phyloP scores from a whole-genome alignment of 2,888 invertebrate genomes.

The Platerodrilus igneus region DNA sequence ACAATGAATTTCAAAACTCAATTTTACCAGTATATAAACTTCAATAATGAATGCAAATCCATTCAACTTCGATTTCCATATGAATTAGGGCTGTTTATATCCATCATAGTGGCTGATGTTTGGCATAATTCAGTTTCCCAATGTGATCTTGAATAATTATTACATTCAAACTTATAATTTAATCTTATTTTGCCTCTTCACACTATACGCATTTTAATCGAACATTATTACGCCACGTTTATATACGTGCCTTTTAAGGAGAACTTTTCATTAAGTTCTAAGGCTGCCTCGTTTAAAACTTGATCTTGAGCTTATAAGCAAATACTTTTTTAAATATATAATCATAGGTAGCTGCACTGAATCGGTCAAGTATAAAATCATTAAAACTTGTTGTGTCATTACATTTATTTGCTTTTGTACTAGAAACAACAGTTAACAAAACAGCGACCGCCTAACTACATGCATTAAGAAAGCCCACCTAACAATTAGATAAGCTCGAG shows the following conservation, averaged over 20 bases:
- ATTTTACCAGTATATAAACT: conserved; percentile 23
- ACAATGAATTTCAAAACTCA: conserved; percentile 23
- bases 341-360: too few relatives aligned
- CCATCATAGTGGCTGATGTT: conserved; percentile 23
- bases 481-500: too few relatives aligned
- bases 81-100: conserved; percentile 24
- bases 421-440: too few relatives aligned
- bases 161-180: conserved; percentile 22
- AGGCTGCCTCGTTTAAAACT: too few relatives aligned
- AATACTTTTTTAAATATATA: too few relatives aligned
- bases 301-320: too few relatives aligned
- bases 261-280: neutral
- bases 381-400: too few relatives aligned
- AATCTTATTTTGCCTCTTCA: conserved; percentile 16
- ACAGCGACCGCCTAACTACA: too few relatives aligned
- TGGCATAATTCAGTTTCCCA: conserved; percentile 23
- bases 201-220: conserved; percentile 12
- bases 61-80: conserved; percentile 24
- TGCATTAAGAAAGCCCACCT: too few relatives aligned
- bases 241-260: too few relatives aligned
- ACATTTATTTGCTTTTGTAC: too few relatives aligned
- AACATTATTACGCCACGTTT: conserved; percentile 7
- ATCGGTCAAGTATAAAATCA: too few relatives aligned
- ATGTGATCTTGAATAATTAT: conserved; percentile 21
- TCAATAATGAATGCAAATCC: conserved; percentile 24